A percentile compares a stretch with the other conserved stretches of the same genome.
phyloP scores from a whole-genome alignment of 2,113 vertebrate species.

The Cariama cristata region DNA sequence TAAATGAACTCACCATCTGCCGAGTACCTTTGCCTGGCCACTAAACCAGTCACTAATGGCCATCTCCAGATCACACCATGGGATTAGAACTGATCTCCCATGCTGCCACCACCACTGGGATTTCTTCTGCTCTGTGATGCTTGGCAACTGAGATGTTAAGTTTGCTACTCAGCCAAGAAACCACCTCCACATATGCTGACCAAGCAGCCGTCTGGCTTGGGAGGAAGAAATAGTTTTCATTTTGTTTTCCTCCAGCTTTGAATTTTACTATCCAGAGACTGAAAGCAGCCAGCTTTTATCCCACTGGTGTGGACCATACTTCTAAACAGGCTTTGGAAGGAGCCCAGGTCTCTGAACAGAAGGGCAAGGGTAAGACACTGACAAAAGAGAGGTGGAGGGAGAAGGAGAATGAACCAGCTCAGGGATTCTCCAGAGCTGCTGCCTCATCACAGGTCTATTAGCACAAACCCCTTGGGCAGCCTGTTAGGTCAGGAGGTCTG shows the following conservation, averaged over 20 bases:
- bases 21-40: neutral
- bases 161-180: neutral
- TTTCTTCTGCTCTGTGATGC: neutral
- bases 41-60: neutral
- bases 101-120: neutral
- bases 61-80: neutral
- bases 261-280: neutral
- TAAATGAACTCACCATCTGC: neutral
- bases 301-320: neutral
- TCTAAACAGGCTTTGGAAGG: neutral
- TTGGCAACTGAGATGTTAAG: neutral
- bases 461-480: neutral
- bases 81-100: neutral
- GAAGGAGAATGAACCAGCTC: neutral
- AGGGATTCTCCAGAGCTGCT: neutral
- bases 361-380: neutral
- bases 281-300: neutral
- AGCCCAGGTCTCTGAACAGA: neutral
- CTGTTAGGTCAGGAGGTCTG: neutral
- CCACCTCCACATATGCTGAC: neutral
- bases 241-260: neutral
- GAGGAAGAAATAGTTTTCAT: neutral
- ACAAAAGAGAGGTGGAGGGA: neutral
- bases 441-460: neutral
- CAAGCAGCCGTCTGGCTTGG: neutral